These are phyloP conservation scores for Ochropleura leucogaster DNA, from an alignment of 2,888 invertebrate species.

Conservation along the genomic window DNA sequence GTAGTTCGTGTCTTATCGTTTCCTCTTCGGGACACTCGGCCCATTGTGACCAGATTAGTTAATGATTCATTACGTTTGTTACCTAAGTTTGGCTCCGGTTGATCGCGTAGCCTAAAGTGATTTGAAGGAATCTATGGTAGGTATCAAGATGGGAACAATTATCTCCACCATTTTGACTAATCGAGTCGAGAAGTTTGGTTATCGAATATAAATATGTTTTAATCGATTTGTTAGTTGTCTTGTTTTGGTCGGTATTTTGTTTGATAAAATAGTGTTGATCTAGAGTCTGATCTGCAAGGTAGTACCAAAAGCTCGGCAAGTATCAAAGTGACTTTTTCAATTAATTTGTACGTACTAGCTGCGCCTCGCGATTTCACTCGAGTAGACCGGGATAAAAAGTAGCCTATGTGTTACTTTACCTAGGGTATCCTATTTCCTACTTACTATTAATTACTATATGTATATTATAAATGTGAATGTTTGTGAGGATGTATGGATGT, in stretches of 20 bases:
- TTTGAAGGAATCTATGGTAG: slow-evolving; percentile 40
- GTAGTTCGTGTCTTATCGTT: slow-evolving; percentile 80
- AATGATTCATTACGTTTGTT: slow-evolving; percentile 81
- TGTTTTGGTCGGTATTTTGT: background rate
- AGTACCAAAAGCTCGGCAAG: background rate
- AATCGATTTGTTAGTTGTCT: background rate
- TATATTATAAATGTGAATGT: no score
- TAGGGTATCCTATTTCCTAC: no score
- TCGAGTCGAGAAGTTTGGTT: slow-evolving; percentile 32
- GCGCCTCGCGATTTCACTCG: no score
- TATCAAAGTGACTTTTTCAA: background rate
- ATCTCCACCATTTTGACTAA: slow-evolving; percentile 31
- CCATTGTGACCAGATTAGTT: slow-evolving; percentile 82
- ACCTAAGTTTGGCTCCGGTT: slow-evolving; percentile 51
- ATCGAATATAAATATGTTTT: slow-evolving; percentile 23
- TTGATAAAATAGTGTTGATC: background rate
- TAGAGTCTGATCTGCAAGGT: background rate
- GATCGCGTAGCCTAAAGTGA: slow-evolving; percentile 46
- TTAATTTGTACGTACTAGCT: background rate
- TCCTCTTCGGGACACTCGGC: slow-evolving; percentile 82
- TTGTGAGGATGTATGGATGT: no score
- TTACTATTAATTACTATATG: no score
- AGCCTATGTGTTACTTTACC: no score
- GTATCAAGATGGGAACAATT: slow-evolving; percentile 28
- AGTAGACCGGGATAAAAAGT: no score